Evolutionary conservation across 2,888 invertebrate genomes (phyloP).

Genomic region (Papilio protenor): DNA sequence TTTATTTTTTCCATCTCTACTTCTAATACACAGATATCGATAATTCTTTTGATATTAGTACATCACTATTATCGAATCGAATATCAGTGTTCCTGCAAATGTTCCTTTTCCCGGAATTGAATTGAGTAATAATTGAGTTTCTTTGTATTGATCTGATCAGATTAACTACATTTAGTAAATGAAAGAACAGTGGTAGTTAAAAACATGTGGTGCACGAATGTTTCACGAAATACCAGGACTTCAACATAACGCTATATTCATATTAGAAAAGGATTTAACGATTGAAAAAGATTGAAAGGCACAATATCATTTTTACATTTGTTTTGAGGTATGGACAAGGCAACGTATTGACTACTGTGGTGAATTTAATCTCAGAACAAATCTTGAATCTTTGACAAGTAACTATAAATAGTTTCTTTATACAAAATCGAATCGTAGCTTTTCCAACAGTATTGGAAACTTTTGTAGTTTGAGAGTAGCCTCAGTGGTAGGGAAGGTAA

Average conservation of each 20-base stretch:
- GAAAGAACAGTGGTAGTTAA: background rate
- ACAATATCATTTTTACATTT: background rate
- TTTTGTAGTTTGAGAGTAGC: too few species aligned
- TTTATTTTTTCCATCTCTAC: background rate
- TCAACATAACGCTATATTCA: background rate
- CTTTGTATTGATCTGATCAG: slow-evolving; percentile 22
- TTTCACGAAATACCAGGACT: background rate
- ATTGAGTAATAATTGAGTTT: slow-evolving; percentile 24
- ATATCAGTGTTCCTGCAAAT: background rate
- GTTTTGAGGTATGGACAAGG: too few species aligned
- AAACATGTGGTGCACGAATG: background rate
- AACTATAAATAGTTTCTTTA: too few species aligned
- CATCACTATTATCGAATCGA: slow-evolving; percentile 21
- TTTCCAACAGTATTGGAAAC: too few species aligned
- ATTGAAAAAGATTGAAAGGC: too few species aligned
- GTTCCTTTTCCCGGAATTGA: slow-evolving; percentile 17
- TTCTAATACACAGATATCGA: background rate
- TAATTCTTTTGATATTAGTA: background rate
- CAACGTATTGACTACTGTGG: too few species aligned
- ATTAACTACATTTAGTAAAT: background rate
- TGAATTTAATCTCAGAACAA: too few species aligned
- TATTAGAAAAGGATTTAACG: too few species aligned
- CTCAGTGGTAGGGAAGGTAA: too few species aligned
- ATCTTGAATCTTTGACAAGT: too few species aligned
- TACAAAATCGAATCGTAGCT: too few species aligned